Base-by-base conservation (phyloP, 2,888 invertebrate species). In the Stenodema calcarata region DNA sequence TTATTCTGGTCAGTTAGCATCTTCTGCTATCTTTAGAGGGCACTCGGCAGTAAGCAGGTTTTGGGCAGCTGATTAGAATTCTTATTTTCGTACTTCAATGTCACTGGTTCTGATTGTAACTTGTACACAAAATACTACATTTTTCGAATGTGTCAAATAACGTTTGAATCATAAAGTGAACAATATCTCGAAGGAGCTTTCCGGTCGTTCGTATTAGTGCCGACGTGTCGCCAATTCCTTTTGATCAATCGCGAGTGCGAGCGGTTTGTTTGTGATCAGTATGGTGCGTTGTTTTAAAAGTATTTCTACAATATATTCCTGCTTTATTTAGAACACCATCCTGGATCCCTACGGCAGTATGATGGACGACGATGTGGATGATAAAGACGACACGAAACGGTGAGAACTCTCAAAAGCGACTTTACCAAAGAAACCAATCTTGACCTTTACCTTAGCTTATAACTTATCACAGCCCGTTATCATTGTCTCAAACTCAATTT, bases 321-420 rank as follows among this genome's bases (percentile, higher is more conserved):
- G 28, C 18, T 54, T 47, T 69, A 18, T 78, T 28, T 73, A 27
- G 23, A 23, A 9, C 62, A 12, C 6, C 62, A 18, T 9, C 78
- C 44, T 81, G 81, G 44, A 42, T 82, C 73, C 50, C 23, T 81
- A 28, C 75, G 41, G 27, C 54, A 14, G 93, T 90, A 92, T 92
- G 88, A 95, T 96, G 95, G 96, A 96, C 87, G 96, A 96, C 91
- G 96, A 96, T 89, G 95, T 94, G 81, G 96, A 96, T 90, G 96
- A 96, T 90, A 96, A 95, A 92, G 96, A 96, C 91, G 95, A 95
- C 90, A 94, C 95, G 14, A 96, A 96, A 92, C 93, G 96, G 96
- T 96, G 92, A 91, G 91, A 78, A 41, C 86, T 62, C 78, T 27
- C 1, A 62, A 23, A 35, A 62, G 23, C 23, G 23, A 4, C 11